Evolutionary conservation across 2,797 vertebrate genomes (phyloP).

Genomic region (Macroramphosus scolopax): DNA sequence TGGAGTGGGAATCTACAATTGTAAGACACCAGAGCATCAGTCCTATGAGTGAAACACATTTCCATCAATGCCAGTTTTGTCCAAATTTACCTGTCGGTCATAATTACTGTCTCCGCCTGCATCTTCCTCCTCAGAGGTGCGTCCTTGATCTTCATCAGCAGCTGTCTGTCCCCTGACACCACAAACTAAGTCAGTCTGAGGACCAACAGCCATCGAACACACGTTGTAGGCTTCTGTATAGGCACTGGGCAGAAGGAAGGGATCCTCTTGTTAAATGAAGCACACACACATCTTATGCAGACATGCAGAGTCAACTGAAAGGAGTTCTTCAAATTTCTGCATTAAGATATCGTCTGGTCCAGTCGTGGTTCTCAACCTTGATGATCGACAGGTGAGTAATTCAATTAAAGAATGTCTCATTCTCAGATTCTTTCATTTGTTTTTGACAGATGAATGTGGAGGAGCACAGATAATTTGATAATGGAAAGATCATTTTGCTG

Average conservation of each 20-base stretch:
- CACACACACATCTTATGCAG: background rate
- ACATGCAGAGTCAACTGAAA: no score
- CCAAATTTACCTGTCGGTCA: conserved; percentile 77
- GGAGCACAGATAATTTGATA: no score
- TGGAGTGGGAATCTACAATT: no score
- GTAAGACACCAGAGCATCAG: no score
- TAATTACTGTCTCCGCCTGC: conserved; percentile 68
- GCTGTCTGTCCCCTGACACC: conserved; percentile 23
- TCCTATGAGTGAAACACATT: background rate
- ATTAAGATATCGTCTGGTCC: background rate
- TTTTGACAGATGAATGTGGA: no score
- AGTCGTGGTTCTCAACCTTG: background rate
- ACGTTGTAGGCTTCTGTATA: conserved; percentile 91
- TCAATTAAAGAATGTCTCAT: no score
- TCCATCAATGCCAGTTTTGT: background rate
- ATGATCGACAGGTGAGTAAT: no score
- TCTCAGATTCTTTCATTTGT: no score
- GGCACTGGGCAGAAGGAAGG: conserved; percentile 71
- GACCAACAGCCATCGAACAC: conserved; percentile 69
- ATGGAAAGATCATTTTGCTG: no score
- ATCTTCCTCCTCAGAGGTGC: conserved; percentile 87
- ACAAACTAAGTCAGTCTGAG: conserved; percentile 26
- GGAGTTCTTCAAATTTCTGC: background rate
- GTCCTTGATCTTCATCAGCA: conserved; percentile 82
- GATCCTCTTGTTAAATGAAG: background rate